A percentile compares a stretch with the other conserved stretches of the same genome.
Conservation (phyloP, 2,113 vertebrate species). For the Tachysurus vachellii region DNA sequence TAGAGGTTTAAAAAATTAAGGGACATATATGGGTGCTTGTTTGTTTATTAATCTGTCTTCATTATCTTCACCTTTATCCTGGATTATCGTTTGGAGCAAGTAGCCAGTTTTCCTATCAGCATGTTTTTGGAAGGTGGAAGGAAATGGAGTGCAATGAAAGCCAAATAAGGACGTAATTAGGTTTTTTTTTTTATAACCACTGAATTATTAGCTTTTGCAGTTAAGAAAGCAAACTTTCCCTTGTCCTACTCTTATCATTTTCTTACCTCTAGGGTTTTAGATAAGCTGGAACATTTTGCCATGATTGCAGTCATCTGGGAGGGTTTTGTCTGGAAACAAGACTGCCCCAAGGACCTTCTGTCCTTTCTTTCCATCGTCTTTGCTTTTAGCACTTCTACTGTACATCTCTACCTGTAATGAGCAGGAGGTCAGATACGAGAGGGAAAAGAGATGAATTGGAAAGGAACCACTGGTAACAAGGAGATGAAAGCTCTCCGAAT, state of each 20-base stretch:
- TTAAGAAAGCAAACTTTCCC: conserved; percentile 23
- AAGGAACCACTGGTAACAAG: conserved; percentile 19
- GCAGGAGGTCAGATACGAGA: conserved; percentile 27
- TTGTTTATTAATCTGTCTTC: not conserved
- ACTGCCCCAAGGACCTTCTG: conserved; percentile 32
- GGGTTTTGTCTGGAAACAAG: conserved; percentile 29
- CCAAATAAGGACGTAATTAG: not conserved
- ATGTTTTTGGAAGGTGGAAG: not conserved
- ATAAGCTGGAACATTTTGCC: conserved; percentile 28
- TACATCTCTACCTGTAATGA: conserved; percentile 33
- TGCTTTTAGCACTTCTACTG: conserved; percentile 20
- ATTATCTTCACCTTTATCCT: not conserved
- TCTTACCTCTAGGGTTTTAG: not conserved
- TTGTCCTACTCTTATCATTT: conserved; percentile 6
- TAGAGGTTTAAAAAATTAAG: not conserved
- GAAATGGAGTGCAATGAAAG: not conserved
- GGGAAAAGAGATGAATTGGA: conserved; percentile 33
- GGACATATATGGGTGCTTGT: not conserved
- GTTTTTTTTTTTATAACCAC: not conserved
- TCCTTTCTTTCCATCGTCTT: conserved; percentile 1
- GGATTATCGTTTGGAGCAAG: not conserved
- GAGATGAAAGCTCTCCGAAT: conserved; percentile 18
- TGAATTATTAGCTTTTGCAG: not conserved
- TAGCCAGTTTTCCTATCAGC: not conserved
- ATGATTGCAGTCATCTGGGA: conserved; percentile 40